phyloP scores from a whole-genome alignment of 2,113 vertebrate species.

The Otus sunia region DNA sequence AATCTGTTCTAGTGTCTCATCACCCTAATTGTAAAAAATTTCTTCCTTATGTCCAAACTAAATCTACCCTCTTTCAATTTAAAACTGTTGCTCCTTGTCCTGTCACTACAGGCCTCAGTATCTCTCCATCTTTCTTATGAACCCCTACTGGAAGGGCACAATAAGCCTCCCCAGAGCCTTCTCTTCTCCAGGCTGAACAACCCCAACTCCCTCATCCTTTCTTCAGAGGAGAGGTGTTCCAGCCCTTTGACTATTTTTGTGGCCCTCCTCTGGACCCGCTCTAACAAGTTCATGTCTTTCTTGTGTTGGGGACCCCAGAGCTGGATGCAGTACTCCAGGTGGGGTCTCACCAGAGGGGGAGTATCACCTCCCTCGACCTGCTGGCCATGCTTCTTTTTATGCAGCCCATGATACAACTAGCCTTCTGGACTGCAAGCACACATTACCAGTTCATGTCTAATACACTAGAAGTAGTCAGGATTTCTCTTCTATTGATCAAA shows the following conservation, averaged over 20 bases:
- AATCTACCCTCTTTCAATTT: not conserved
- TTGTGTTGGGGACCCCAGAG: not conserved
- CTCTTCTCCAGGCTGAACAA: not conserved
- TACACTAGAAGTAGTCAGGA: not conserved
- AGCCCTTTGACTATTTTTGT: rapidly evolving
- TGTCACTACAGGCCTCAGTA: not conserved
- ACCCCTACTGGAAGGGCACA: not conserved
- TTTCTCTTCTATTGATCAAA: not conserved
- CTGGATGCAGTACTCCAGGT: not conserved
- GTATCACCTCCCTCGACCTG: not conserved
- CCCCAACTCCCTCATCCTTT: not conserved
- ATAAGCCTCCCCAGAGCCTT: not conserved
- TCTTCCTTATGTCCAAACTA: not conserved
- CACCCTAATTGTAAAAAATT: not conserved
- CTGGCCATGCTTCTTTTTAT: not conserved
- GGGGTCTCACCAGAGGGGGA: rapidly evolving
- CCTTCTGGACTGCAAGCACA: not conserved
- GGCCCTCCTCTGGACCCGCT: not conserved
- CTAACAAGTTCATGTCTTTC: not conserved
- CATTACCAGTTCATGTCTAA: not conserved
- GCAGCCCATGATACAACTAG: not conserved
- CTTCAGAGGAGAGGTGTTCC: not conserved
- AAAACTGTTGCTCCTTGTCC: not conserved
- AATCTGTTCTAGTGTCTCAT: not conserved
- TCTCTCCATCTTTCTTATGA: not conserved